Conservation (phyloP, 2,888 invertebrate genomes). For the Masnerella sp. region DNA sequence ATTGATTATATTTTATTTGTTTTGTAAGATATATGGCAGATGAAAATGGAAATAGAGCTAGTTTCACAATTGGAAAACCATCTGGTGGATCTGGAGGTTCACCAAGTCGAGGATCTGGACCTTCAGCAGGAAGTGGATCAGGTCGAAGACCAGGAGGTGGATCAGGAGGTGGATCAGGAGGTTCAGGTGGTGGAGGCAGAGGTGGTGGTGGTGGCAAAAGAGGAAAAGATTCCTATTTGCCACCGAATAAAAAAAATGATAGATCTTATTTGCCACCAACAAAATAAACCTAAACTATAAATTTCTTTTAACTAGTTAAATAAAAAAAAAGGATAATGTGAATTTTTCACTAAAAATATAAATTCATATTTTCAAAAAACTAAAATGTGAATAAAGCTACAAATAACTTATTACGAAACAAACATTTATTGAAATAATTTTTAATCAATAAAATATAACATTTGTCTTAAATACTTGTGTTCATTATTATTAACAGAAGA, state of each 20-base stretch:
- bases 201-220: slow-evolving; percentile 30
- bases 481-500: no score
- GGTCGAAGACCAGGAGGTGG: slow-evolving; percentile 35
- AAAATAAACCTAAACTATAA: slow-evolving; percentile 3
- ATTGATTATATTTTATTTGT: not conserved
- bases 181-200: slow-evolving; percentile 17
- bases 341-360: no score
- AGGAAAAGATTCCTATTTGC: slow-evolving; percentile 61
- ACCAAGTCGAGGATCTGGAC: slow-evolving; percentile 9
- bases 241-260: slow-evolving; percentile 65
- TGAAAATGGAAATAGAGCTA: slow-evolving; percentile 74
- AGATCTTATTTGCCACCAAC: slow-evolving; percentile 70
- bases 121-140: slow-evolving; percentile 17
- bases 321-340: no score
- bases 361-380: no score
- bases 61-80: slow-evolving; percentile 72
- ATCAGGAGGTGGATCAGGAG: slow-evolving; percentile 12
- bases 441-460: no score
- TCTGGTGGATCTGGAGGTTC: slow-evolving; percentile 50
- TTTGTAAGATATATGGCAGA: slow-evolving; percentile 72
- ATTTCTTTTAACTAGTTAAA: not conserved
- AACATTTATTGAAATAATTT: no score
- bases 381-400: no score
- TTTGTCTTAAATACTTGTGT: no score
- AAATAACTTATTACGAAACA: no score